A percentile compares a stretch with the other conserved stretches of the same genome.
These are phyloP conservation scores for Drosophila albomicans DNA, from an alignment of 1,140 invertebrate genomes.

Conservation along the genomic window DNA sequence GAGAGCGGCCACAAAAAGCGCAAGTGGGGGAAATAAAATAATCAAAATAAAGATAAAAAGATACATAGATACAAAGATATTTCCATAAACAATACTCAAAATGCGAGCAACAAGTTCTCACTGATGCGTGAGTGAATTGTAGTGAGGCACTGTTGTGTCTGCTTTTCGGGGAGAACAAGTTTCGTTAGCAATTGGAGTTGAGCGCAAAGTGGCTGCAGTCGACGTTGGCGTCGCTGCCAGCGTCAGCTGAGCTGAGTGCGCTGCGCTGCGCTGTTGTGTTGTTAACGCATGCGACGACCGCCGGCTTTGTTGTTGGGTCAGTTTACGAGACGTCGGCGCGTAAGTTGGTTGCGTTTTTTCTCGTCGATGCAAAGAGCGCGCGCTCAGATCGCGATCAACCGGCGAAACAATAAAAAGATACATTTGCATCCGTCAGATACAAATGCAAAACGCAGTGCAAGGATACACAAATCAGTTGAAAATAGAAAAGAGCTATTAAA, in stretches of 20 bases:
- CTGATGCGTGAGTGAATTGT: constrained; percentile 22
- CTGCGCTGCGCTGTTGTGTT: not conserved
- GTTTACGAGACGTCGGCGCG: constrained; percentile 71
- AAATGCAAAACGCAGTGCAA: constrained; percentile 15
- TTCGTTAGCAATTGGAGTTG: constrained; percentile 65
- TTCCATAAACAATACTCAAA: constrained; percentile 57
- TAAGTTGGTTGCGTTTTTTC: constrained; percentile 73
- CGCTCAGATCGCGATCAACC: constrained; percentile 53
- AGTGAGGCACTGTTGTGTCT: constrained; percentile 3
- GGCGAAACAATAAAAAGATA: constrained; percentile 35
- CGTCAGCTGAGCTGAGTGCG: not conserved
- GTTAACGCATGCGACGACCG: constrained; percentile 43
- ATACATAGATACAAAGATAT: constrained; percentile 19
- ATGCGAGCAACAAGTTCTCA: constrained; percentile 65
- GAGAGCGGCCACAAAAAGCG: constrained; percentile 21
- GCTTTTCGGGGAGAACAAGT: constrained; percentile 60
- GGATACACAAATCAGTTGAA: constrained; percentile 6
- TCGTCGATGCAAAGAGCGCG: constrained; percentile 23
- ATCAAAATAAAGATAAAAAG: constrained; percentile 30
- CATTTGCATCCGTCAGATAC: constrained; percentile 36
- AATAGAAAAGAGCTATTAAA: not conserved
- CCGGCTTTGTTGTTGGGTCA: constrained; percentile 69
- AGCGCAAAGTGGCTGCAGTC: constrained; percentile 67
- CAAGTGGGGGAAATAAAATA: constrained; percentile 28
- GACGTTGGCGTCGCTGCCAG: not conserved